A percentile compares a stretch with the other conserved stretches of the same genome.
These are phyloP conservation scores for Dicyrtomina minuta DNA, from an alignment of 2,888 invertebrate species.

Conservation along the genomic window DNA sequence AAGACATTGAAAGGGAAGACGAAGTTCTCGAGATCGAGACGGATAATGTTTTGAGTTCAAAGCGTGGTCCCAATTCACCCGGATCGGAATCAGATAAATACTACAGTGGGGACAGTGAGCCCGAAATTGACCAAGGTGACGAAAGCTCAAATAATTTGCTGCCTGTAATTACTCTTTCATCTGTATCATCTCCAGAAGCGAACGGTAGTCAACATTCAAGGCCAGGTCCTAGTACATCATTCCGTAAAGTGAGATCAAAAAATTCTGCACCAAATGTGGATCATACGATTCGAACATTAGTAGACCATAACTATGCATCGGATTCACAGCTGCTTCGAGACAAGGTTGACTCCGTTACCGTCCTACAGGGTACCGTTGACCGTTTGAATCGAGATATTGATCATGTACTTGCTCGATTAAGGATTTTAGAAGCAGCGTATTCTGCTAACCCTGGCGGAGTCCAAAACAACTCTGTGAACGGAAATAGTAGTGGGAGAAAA, in stretches of 20 bases:
- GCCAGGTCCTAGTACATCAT: neutral
- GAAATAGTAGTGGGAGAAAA: slow-evolving; percentile 22
- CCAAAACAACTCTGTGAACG: neutral
- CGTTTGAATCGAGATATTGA: slow-evolving; percentile 50
- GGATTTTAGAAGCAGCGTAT: slow-evolving; percentile 51
- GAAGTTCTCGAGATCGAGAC: slow-evolving; percentile 70
- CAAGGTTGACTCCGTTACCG: slow-evolving; percentile 19
- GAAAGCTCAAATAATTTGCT: slow-evolving; percentile 5
- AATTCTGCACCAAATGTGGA: neutral
- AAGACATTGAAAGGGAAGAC: slow-evolving; percentile 57
- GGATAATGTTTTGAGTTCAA: slow-evolving; percentile 52
- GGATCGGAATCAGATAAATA: slow-evolving; percentile 53
- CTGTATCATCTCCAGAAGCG: neutral
- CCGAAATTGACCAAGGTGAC: slow-evolving; percentile 33
- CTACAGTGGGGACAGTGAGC: slow-evolving; percentile 53
- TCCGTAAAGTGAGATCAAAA: slow-evolving; percentile 8
- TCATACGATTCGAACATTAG: neutral
- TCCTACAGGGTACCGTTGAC: slow-evolving; percentile 47
- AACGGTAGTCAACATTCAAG: neutral
- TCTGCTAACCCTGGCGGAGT: slow-evolving; percentile 35
- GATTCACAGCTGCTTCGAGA: neutral
- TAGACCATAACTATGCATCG: neutral
- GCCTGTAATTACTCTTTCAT: neutral
- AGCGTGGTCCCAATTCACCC: slow-evolving; percentile 24
- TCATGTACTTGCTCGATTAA: slow-evolving; percentile 48